Base-by-base conservation (phyloP, 1,140 invertebrate genomes). In the Drosophila arizonae region DNA sequence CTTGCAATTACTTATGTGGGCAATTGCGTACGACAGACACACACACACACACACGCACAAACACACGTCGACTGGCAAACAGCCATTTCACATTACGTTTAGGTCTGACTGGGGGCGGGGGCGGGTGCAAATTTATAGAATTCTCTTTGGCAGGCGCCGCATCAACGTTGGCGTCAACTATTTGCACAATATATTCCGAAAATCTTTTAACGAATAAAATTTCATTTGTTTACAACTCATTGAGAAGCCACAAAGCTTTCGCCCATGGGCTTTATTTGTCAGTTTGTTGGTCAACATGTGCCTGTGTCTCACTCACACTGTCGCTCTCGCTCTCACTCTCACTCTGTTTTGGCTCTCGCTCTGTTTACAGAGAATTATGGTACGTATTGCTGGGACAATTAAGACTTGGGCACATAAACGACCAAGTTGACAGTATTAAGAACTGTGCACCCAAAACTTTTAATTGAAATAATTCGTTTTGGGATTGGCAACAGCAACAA, bases 401-500 rank as follows among this genome's bases (percentile, higher is more conserved):
- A 87, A 82, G 82, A 87, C 81, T 87, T 87, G 79, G 65, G 69
- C 77, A 85, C 74, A 85, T 85, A 85, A 85, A 78, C 77, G 81
- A 76, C 63, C 68, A 87, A 81, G 72, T 87, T 85, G 81, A 80
- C 75, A 86, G 76, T 84, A 79, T 87, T 87, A 88, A 87, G 82
- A 79, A 77, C 76, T 82, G 77, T 50, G 57, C 78, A 72, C 13
- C 50, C 33, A 72, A 86, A 86, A 88, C 82, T 86, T 86, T 87
- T 86, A 86, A 86, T 86, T 86, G 81, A 86, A 86, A 86, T 86
- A 86, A 86, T 86, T 86, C 81, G 76, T 86, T 87, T 76, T 61
- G 67, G 71, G 77, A 68, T 30, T 61, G 52, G 63, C 54, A 52
- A 57, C 69, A 57, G 36, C 36, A 39, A 48, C 48, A 21, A 52